phyloP scores from a whole-genome alignment of 2,797 vertebrate species.

The Petrocephalus schoutedeni region DNA sequence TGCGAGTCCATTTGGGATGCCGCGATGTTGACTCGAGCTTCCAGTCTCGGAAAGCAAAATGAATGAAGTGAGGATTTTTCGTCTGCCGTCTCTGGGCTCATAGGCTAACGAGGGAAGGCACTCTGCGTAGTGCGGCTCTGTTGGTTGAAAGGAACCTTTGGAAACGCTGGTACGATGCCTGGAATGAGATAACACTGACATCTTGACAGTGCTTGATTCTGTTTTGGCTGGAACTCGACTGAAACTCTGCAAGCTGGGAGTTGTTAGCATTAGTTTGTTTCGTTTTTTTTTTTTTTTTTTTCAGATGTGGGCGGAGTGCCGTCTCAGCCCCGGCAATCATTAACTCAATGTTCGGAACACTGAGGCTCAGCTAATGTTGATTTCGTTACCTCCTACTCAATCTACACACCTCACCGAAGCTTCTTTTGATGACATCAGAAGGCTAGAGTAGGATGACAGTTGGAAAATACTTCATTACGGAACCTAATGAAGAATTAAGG shows the following conservation, averaged over 20 bases:
- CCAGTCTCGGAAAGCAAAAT: neutral
- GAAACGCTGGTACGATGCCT: neutral
- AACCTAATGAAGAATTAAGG: neutral
- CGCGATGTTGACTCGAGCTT: neutral
- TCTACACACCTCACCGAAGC: neutral
- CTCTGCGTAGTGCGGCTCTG: neutral
- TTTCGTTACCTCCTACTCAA: neutral
- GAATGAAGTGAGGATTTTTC: slow-evolving; percentile 1
- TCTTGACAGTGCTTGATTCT: neutral
- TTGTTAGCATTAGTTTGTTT: neutral
- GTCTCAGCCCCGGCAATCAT: neutral
- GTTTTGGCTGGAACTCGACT: neutral
- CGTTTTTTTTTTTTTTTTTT: neutral
- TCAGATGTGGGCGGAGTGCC: neutral
- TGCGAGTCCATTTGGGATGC: slow-evolving; percentile 7
- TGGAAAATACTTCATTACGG: neutral
- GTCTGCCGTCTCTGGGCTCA: neutral
- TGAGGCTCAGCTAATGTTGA: neutral
- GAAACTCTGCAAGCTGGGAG: slow-evolving; percentile 4
- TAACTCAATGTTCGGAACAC: neutral
- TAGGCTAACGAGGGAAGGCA: neutral
- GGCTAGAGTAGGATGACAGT: neutral
- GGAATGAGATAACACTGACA: slow-evolving; percentile 8
- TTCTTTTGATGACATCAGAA: neutral
- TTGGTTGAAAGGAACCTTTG: neutral